phyloP scores from a whole-genome alignment of 2,113 vertebrate species.

The Butorides virescens region DNA sequence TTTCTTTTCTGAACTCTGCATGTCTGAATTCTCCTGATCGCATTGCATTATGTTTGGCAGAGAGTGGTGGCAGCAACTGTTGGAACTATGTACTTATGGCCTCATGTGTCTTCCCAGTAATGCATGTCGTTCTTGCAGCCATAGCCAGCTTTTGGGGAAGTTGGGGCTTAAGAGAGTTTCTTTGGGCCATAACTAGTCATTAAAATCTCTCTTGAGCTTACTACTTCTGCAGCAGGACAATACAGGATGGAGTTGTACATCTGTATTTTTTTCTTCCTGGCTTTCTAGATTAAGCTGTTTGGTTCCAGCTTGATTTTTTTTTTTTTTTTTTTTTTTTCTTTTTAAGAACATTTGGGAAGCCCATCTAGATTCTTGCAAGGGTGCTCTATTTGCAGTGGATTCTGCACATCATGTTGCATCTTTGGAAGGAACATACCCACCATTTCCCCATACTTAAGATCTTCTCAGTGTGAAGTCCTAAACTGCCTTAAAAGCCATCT shows the following conservation, averaged over 20 bases:
- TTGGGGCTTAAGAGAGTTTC: not conserved
- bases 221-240: not conserved
- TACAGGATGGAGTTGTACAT: not conserved
- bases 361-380: not conserved
- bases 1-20: not conserved
- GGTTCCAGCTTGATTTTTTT: not conserved
- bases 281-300: not conserved
- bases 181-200: not conserved
- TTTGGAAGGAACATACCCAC: not conserved
- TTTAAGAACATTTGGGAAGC: not conserved
- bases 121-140: not conserved
- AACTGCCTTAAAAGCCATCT: not conserved
- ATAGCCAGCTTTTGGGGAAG: not conserved
- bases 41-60: not conserved
- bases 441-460: not conserved
- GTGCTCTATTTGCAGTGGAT: not conserved
- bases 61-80: not conserved
- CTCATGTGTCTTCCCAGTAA: not conserved
- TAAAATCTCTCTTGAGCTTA: not conserved
- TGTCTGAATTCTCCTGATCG: not conserved
- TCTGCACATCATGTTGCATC: not conserved
- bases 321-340: no score
- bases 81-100: not conserved
- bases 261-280: not conserved
- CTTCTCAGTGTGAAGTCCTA: not conserved